Evolutionary conservation across 2,113 vertebrate species (phyloP).

Genomic region (Hystrix brachyura): DNA sequence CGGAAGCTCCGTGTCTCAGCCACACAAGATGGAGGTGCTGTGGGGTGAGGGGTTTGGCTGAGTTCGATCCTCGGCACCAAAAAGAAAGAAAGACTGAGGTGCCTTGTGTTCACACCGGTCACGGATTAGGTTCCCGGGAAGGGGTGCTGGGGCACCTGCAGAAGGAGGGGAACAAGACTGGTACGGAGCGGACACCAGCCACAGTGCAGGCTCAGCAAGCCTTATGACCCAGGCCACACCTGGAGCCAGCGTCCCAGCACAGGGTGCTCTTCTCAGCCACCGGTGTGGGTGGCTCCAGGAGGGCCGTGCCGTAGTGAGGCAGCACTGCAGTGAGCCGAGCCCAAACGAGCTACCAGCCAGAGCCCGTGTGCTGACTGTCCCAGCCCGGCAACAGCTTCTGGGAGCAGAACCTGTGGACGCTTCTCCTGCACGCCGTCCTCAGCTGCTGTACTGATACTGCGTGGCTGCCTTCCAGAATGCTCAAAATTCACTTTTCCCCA

Average conservation of each 20-base stretch:
- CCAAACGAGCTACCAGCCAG: too few species aligned
- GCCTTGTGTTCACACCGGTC: not conserved
- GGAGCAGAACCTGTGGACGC: rapidly evolving
- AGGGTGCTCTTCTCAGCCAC: not conserved
- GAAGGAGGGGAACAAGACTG: not conserved
- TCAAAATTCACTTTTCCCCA: not conserved
- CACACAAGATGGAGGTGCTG: too few species aligned
- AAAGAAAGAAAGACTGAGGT: too few species aligned
- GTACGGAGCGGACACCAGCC: not conserved
- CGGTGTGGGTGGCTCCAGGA: not conserved
- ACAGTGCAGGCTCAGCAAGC: not conserved
- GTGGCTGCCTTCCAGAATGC: not conserved
- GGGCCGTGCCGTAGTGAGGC: not conserved
- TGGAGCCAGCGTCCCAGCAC: too few species aligned
- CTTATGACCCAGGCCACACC: rapidly evolving
- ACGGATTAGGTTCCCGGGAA: rapidly evolving
- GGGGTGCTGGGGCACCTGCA: not conserved
- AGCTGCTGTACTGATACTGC: rapidly evolving
- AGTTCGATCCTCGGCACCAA: too few species aligned
- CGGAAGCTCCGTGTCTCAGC: not conserved
- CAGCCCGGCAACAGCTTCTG: not conserved
- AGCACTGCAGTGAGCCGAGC: not conserved
- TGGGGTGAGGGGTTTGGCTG: too few species aligned
- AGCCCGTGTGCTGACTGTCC: not conserved
- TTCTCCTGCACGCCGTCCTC: not conserved